These are phyloP conservation scores for Nyleta sp. DNA, from an alignment of 2,888 invertebrate genomes.

Conservation along the genomic window DNA sequence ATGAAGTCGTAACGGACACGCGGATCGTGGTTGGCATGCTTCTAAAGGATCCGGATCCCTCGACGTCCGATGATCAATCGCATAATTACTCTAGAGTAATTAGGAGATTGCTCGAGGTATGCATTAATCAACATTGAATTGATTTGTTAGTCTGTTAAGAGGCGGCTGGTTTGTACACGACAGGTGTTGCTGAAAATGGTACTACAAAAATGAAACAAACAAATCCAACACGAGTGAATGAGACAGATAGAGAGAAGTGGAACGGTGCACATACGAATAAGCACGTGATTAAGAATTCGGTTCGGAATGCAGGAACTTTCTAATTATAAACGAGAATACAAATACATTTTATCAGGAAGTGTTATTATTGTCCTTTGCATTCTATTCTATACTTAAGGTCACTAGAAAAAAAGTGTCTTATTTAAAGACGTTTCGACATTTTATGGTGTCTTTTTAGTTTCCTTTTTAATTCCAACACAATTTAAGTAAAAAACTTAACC, in stretches of 20 bases:
- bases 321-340: not conserved
- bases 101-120: conserved; percentile 71
- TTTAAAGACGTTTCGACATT: no score
- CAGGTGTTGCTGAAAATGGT: conserved; percentile 67
- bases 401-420: no score
- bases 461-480: no score
- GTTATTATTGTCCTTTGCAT: no score
- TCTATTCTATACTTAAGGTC: no score
- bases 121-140: conserved; percentile 78
- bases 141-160: conserved; percentile 74
- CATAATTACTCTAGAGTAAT: conserved; percentile 76
- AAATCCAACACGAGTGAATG: conserved; percentile 30
- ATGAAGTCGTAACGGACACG: conserved; percentile 54
- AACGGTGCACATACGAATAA: conserved; percentile 8
- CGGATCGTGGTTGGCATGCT: conserved; percentile 52
- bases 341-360: not conserved
- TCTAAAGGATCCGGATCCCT: conserved; percentile 66
- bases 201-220: conserved; percentile 56
- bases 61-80: conserved; percentile 71
- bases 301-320: not conserved
- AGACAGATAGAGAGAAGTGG: conserved; percentile 35
- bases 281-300: not conserved
- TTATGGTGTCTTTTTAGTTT: no score
- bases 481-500: no score
- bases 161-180: conserved; percentile 64